Evolutionary conservation across 2,113 vertebrate genomes (phyloP), one percentile per base, ranked within the genome.

Genomic region (Ammodytes dubius): DNA sequence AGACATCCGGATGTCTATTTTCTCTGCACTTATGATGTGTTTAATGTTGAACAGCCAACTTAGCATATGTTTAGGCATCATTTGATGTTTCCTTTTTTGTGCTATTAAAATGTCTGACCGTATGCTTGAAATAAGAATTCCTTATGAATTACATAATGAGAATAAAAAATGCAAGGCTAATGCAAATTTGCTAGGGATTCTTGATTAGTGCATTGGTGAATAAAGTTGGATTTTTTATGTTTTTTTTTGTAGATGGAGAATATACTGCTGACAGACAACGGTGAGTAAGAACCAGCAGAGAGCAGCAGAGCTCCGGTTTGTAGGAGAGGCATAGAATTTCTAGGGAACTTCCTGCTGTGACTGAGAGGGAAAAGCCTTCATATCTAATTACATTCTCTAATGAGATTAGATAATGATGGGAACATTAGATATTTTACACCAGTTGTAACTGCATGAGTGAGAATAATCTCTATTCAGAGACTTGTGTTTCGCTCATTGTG

Each of bases 231-330:
- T n/a, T 17, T 64, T 1, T 73, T 14, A 83, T 76, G 8, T 67
- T 2, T 57, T 43, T 43, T 59, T 64, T 88, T 96, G 61, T 89
- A 99, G 97, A 97, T 99, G 98, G 97, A 99, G 90, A 99, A 99
- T 87, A 96, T 99, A 56, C 96, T 99, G 43, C 88, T 99, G 73
- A 97, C 97, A 82, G 97, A 99, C 83, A 90, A 96, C 87, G 97
- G 98, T 99, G 93, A 94, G 92, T 90, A 12, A 43, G 64, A 45
- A 4, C 15, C 91, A 91, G 82, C 72, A 92, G 89, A 86, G 85
- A 78, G 90, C 91, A 89, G 86, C 74, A 91, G 35, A 65, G 73
- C 45, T 64, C 65, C 66, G 43, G 13, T 50, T 2, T 74, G 35
- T 35, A 76, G 49, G 9, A 81, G 63, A 69, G 9, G 1, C 47